phyloP scores from a whole-genome alignment of 1,140 invertebrate species.

The Drosophila chauvacae region DNA sequence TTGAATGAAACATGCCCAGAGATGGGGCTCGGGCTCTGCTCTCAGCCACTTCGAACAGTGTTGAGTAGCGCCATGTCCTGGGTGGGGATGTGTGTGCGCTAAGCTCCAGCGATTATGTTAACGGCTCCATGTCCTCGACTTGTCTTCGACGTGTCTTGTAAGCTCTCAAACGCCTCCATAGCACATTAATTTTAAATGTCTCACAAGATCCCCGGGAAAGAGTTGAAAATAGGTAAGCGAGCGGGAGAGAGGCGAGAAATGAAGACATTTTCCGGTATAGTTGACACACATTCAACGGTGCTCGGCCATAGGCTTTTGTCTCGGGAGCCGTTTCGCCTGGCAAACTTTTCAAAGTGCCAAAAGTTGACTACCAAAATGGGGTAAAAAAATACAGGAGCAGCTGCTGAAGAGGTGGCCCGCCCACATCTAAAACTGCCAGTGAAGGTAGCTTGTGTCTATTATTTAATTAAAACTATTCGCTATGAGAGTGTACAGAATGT shows the following conservation, averaged over 20 bases:
- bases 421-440: conserved; percentile 22
- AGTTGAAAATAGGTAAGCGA: conserved; percentile 3
- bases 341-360: conserved; percentile 57
- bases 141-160: conserved; percentile 45
- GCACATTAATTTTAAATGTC: conserved; percentile 71
- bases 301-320: conserved; percentile 58
- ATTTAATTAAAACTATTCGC: conserved; percentile 77
- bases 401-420: conserved; percentile 35
- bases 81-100: conserved; percentile 4
- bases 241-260: neutral
- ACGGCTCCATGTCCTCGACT: conserved; percentile 39
- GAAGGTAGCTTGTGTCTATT: conserved; percentile 55
- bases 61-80: conserved; percentile 25
- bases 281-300: conserved; percentile 59
- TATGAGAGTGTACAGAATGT: conserved; percentile 22
- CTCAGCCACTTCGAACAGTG: conserved; percentile 9
- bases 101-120: conserved; percentile 37
- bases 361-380: conserved; percentile 23
- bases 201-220: conserved; percentile 25
- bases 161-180: conserved; percentile 48
- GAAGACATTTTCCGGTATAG: conserved; percentile 32
- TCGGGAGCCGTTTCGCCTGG: conserved; percentile 53
- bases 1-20: neutral
- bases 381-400: conserved; percentile 8
- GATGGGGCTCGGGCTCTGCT: neutral